These are phyloP conservation scores for Nasonia vitripennis DNA, from an alignment of 1,140 invertebrate genomes.

Conservation along the genomic window DNA sequence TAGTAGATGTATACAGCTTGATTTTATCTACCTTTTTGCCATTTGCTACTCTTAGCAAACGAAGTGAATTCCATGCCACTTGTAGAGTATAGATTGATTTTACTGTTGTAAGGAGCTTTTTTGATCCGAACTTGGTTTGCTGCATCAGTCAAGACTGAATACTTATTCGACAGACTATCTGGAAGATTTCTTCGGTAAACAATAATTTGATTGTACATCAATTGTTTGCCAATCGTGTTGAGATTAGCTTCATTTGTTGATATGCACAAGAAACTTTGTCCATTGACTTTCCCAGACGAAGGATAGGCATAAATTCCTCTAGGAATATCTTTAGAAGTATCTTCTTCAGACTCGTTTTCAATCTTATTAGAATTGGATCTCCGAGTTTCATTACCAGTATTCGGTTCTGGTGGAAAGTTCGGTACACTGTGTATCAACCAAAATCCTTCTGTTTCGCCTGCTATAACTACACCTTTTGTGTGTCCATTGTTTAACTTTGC, in stretches of 20 bases:
- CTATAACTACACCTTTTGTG: slow-evolving; percentile 88
- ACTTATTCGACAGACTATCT: slow-evolving; percentile 69
- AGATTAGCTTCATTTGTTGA: slow-evolving; percentile 80
- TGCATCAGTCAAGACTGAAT: slow-evolving; percentile 79
- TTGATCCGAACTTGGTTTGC: slow-evolving; percentile 78
- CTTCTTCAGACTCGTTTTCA: slow-evolving; percentile 1
- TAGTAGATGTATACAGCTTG: not conserved
- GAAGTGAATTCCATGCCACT: slow-evolving; percentile 80
- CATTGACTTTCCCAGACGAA: slow-evolving; percentile 81
- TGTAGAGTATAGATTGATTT: slow-evolving; percentile 77
- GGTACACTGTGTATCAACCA: slow-evolving; percentile 96
- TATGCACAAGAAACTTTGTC: slow-evolving; percentile 92
- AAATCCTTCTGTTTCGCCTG: slow-evolving; percentile 83
- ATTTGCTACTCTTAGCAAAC: slow-evolving; percentile 87
- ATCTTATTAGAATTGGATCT: slow-evolving; percentile 45
- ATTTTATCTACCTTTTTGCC: slow-evolving; percentile 80
- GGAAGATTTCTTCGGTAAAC: slow-evolving; percentile 80
- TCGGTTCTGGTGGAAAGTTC: slow-evolving; percentile 82
- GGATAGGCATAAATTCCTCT: slow-evolving; percentile 84
- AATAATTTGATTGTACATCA: slow-evolving; percentile 86
- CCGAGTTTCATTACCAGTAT: slow-evolving; percentile 59
- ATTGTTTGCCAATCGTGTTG: slow-evolving; percentile 82
- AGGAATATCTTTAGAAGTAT: slow-evolving; percentile 41
- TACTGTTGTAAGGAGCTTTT: slow-evolving; percentile 79
- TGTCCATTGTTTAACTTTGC: slow-evolving; percentile 81